phyloP scores from a whole-genome alignment of 1,140 invertebrate genomes.

The Bombus terrestris region DNA sequence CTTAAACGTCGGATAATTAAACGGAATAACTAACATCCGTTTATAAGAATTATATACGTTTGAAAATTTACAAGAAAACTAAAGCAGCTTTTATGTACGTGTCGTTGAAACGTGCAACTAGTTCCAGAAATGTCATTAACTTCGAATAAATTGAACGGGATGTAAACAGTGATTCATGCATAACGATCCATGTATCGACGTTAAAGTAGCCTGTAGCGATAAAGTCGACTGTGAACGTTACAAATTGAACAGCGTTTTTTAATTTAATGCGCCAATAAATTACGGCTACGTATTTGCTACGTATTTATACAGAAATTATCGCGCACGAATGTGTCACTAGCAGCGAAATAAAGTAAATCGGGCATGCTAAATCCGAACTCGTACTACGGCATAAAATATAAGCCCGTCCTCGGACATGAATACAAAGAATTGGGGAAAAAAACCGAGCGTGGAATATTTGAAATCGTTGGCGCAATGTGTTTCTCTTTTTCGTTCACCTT shows the following conservation, averaged over 20 bases:
- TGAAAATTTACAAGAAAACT: no score
- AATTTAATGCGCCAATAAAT: not conserved
- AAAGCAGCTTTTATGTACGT: not conserved
- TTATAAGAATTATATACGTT: no score
- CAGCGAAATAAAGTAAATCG: conserved; percentile 1
- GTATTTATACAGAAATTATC: not conserved
- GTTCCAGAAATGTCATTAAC: not conserved
- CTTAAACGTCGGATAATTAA: no score
- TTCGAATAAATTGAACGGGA: not conserved
- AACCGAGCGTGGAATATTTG: conserved; percentile 48
- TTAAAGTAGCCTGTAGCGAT: not conserved
- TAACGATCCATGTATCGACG: not conserved
- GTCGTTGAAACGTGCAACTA: not conserved
- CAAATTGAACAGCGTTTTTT: not conserved
- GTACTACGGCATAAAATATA: conserved; percentile 8
- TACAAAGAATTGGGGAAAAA: not conserved
- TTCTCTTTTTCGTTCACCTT: conserved; percentile 38
- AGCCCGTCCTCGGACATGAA: not conserved
- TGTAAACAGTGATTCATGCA: not conserved
- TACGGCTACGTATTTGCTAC: not conserved
- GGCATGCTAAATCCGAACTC: not conserved
- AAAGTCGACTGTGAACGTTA: not conserved
- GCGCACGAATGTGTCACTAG: no score
- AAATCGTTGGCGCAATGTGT: conserved; percentile 47
- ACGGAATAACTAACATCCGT: no score